Evolutionary conservation across 2,797 vertebrate genomes (phyloP), one percentile per base, ranked within the genome.

Genomic region (Percopsis omiscomaycus): DNA sequence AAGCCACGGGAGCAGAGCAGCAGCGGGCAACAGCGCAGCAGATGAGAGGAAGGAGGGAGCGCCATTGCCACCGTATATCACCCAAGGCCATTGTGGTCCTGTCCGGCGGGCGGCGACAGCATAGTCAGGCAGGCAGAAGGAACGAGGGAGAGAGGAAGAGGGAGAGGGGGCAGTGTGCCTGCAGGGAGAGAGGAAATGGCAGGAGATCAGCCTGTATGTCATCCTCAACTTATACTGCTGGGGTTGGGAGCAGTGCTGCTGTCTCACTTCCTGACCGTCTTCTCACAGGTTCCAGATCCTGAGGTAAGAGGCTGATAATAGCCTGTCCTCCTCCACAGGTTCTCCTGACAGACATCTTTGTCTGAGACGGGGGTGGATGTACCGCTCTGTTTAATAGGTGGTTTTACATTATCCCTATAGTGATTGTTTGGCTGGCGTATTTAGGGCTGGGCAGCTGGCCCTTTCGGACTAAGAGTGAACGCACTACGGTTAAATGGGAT

Each of bases 281-380:
- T 88, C 65, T 91, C 92, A 50, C 92, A 94, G 88, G 46, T 92
- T 67, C 91, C 90, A 46, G 92, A 94, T 75, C 92, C 93, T 9
- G 92, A 91, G 92, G 93, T 94, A 93, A 92, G 93, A 86, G 28
- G 54, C 64, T 51, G 55, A 77, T 28, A 49, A 68, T 69, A 58
- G 46, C 52, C 30, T 59, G 49, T 79, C 68, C 61, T 79, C 82
- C 59, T 16, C 51, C 45, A 73, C 73, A 71, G 71, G 66, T 80
- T 69, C 61, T 59, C 55, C 42, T 69, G 55, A 68, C 46, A 50
- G 68, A 63, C 56, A 44, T 72, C 66, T 54, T 37, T 37, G 42
- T 64, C 22, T 37, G 30, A 50, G 67, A 64, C 3, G 5, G 51
- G 9, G n/a, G 66, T 63, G 75, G 61, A 55, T 77, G 69, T 67